Evolutionary conservation across 2,113 vertebrate genomes (phyloP).

Genomic region (Crypturellus undulatus): DNA sequence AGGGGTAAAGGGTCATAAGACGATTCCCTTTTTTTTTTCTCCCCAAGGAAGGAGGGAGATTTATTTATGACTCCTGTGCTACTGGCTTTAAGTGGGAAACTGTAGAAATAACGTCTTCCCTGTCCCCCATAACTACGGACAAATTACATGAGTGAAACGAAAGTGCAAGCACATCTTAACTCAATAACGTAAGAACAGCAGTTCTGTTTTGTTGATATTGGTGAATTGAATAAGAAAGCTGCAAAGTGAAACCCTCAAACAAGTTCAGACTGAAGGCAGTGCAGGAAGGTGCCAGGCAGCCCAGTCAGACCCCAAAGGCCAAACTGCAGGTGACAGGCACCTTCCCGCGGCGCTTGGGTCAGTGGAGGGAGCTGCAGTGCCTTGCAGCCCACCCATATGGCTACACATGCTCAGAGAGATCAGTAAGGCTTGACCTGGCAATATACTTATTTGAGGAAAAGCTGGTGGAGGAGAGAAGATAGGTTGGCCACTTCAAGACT

Average conservation of each 20-base stretch:
- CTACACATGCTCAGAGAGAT: conserved; percentile 56
- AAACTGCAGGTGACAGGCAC: conserved; percentile 44
- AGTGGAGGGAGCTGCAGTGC: conserved; percentile 46
- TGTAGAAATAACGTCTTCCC: neutral
- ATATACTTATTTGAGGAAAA: conserved; percentile 30
- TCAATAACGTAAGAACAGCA: conserved; percentile 21
- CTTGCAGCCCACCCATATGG: conserved; percentile 58
- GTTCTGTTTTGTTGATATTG: conserved; percentile 49
- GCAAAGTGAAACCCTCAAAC: conserved; percentile 42
- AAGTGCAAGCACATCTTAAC: conserved; percentile 19
- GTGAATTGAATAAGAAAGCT: conserved; percentile 58
- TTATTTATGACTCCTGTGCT: conserved; percentile 4
- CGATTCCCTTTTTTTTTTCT: neutral
- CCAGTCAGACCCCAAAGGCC: conserved; percentile 11
- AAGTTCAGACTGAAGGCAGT: conserved; percentile 58
- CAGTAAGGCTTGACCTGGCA: conserved; percentile 38
- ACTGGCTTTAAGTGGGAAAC: neutral
- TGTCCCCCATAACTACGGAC: neutral
- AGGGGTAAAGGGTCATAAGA: neutral
- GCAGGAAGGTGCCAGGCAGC: conserved; percentile 14
- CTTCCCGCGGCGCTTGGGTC: conserved; percentile 43
- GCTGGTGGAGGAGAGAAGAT: neutral
- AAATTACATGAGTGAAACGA: conserved; percentile 10
- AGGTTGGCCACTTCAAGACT: neutral
- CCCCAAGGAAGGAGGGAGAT: neutral